Evolutionary conservation across 2,797 vertebrate species (phyloP).

Genomic region (Mareca penelope): DNA sequence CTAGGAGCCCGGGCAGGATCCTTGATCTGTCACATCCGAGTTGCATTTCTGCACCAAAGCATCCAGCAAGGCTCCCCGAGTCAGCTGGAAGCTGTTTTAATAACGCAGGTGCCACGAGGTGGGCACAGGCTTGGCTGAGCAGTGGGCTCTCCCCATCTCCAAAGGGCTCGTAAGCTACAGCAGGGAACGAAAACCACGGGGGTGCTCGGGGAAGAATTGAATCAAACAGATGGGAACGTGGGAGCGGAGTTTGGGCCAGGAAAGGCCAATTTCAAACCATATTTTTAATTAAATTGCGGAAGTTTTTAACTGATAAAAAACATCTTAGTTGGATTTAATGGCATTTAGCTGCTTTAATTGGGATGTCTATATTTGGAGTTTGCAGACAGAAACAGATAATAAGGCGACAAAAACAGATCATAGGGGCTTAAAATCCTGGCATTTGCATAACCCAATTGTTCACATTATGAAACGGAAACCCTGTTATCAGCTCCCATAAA

Average conservation of each 20-base stretch:
- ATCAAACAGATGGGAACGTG: not conserved
- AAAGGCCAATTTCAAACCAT: conserved; percentile 4
- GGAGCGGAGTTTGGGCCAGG: not conserved
- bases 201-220: not conserved
- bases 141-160: not conserved
- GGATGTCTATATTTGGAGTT: conserved; percentile 65
- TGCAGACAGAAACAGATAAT: conserved; percentile 67
- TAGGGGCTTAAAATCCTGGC: conserved; percentile 60
- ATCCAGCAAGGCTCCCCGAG: not conserved
- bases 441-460: conserved; percentile 69
- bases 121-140: not conserved
- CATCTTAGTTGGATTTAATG: conserved; percentile 63
- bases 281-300: conserved; percentile 66
- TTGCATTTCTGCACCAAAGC: not conserved
- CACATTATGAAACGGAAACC: conserved; percentile 72
- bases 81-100: not conserved
- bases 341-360: conserved; percentile 69
- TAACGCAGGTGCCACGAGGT: not conserved
- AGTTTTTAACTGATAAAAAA: conserved; percentile 66
- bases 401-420: conserved; percentile 69
- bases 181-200: not conserved
- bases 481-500: conserved; percentile 73
- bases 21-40: not conserved
- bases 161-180: not conserved
- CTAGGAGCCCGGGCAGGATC: not conserved